These are phyloP conservation scores for Aphidoletes aphidimyza DNA, from an alignment of 2,888 invertebrate species.

Conservation along the genomic window DNA sequence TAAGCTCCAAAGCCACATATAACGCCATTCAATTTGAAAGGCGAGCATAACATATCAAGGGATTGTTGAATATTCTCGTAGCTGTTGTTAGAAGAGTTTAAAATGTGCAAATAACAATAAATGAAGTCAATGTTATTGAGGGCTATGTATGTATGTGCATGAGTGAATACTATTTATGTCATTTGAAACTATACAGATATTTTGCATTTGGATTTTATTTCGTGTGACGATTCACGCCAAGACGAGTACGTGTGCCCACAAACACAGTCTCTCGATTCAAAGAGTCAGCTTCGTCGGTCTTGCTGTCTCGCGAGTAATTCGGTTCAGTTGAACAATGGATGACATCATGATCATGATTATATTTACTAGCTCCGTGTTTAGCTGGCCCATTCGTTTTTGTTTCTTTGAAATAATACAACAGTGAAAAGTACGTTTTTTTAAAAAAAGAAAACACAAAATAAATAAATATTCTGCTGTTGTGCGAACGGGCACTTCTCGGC, in stretches of 20 bases:
- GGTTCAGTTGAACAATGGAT: slow-evolving; percentile 35
- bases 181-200: background rate
- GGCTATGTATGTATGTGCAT: too few relatives aligned
- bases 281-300: background rate
- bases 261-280: background rate
- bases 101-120: background rate
- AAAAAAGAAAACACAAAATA: too few relatives aligned
- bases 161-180: background rate
- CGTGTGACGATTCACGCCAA: background rate
- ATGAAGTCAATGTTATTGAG: background rate
- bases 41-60: too few relatives aligned
- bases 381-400: slow-evolving; percentile 14
- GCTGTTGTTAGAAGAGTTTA: background rate
- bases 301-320: background rate
- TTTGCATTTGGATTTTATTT: background rate
- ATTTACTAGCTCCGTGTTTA: slow-evolving; percentile 2
- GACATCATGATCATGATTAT: slow-evolving; percentile 46
- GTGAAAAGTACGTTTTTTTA: background rate
- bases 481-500: background rate
- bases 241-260: background rate
- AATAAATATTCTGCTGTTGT: slow-evolving; percentile 7
- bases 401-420: background rate
- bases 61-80: too few relatives aligned
- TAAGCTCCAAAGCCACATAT: too few relatives aligned
- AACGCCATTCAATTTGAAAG: too few relatives aligned